These are phyloP conservation scores for Aphyosemion australe DNA, from an alignment of 2,113 vertebrate genomes.

Conservation along the genomic window DNA sequence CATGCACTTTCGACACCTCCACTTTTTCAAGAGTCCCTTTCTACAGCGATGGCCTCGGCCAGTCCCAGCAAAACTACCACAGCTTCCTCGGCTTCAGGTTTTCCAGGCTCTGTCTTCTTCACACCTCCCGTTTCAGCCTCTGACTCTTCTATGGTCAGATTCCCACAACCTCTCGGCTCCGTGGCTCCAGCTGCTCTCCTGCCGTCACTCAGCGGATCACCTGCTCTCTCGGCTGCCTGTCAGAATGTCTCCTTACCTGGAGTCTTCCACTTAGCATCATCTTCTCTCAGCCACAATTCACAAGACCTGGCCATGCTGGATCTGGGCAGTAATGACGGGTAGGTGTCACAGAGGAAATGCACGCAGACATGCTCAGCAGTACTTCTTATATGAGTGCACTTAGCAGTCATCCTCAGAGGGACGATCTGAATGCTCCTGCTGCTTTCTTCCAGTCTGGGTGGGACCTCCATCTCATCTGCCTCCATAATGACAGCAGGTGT, in stretches of 20 bases:
- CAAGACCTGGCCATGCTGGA: conserved; percentile 72
- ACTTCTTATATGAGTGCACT: no score
- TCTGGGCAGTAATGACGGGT: conserved; percentile 63
- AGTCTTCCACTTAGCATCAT: conserved; percentile 1
- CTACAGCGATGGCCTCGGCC: background rate
- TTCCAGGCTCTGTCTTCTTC: conserved; percentile 52
- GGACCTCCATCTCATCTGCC: conserved; percentile 42
- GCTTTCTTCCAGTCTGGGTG: conserved; percentile 7
- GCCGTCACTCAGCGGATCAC: conserved; percentile 8
- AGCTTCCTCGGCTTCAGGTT: conserved; percentile 12
- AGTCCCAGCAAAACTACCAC: conserved; percentile 42
- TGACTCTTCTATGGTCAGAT: conserved; percentile 17
- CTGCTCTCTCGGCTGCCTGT: background rate
- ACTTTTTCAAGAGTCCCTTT: conserved; percentile 21
- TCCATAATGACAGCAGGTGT: conserved; percentile 59
- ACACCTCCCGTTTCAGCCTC: conserved; percentile 42
- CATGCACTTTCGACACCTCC: conserved; percentile 26
- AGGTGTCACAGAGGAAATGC: background rate
- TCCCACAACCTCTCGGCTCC: conserved; percentile 18
- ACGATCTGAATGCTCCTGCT: background rate
- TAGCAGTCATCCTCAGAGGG: no score
- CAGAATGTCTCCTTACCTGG: conserved; percentile 18
- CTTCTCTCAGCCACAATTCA: conserved; percentile 45
- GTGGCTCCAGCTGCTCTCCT: background rate
- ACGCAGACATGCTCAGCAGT: no score